These are phyloP conservation scores for Pseudolaguvia tuberculata DNA, from an alignment of 2,113 vertebrate genomes.

Conservation along the genomic window DNA sequence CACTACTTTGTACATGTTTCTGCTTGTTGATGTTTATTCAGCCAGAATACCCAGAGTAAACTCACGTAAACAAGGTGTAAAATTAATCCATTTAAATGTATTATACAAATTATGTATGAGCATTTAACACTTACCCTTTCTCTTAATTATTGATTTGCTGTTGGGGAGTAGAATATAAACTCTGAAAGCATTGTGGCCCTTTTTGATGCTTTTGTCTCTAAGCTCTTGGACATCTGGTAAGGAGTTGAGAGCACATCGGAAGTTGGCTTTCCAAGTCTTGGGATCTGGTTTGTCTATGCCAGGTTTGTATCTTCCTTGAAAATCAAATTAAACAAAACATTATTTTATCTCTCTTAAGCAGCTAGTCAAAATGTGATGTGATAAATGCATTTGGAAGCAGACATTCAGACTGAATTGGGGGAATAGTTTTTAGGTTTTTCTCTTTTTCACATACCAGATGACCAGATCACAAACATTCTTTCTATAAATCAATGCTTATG, in stretches of 20 bases:
- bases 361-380: too few species aligned
- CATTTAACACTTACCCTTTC: constrained; percentile 55
- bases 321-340: background rate
- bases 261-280: constrained; percentile 78
- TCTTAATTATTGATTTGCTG: constrained; percentile 54
- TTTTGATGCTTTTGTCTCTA: constrained; percentile 69
- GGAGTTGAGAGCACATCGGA: constrained; percentile 74
- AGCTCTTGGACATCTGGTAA: constrained; percentile 70
- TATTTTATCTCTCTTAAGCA: background rate
- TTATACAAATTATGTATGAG: background rate
- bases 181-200: constrained; percentile 69
- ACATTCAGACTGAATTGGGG: too few species aligned
- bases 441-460: too few species aligned
- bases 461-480: too few species aligned
- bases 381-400: too few species aligned
- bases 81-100: background rate
- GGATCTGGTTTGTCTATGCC: constrained; percentile 71
- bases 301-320: constrained; percentile 65
- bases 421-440: too few species aligned
- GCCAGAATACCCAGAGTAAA: too few species aligned
- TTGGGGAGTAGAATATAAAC: constrained; percentile 71
- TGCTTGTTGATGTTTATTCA: too few species aligned
- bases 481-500: too few species aligned
- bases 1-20: too few species aligned
- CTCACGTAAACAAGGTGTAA: too few species aligned